A percentile compares a stretch with the other conserved stretches of the same genome.
These are phyloP conservation scores for Diaphora mendica DNA, from an alignment of 2,888 invertebrate genomes.

Conservation along the genomic window DNA sequence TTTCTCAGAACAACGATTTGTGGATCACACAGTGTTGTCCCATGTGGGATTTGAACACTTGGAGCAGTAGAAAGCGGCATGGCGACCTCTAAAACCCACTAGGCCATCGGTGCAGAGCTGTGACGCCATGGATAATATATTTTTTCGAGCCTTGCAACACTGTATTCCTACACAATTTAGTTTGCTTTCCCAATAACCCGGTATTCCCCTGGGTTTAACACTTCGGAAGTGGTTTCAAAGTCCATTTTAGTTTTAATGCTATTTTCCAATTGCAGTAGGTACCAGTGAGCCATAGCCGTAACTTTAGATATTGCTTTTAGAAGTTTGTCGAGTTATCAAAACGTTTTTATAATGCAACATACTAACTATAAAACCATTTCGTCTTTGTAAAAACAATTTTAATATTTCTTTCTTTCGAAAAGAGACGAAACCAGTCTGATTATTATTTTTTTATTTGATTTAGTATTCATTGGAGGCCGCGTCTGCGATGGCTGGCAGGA, in stretches of 20 bases:
- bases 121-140: not conserved
- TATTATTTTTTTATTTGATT: too few relatives aligned
- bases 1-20: too few relatives aligned
- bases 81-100: too few relatives aligned
- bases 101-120: too few relatives aligned
- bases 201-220: conserved; percentile 41
- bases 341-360: not conserved
- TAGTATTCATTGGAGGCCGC: too few relatives aligned
- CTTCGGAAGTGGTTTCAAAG: conserved; percentile 54
- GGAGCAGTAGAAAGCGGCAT: too few relatives aligned
- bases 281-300: conserved; percentile 32
- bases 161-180: conserved; percentile 15
- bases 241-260: conserved; percentile 69
- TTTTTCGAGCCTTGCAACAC: not conserved
- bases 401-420: too few relatives aligned
- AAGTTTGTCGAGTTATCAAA: conserved; percentile 35
- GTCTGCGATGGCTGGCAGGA: too few relatives aligned
- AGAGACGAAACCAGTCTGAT: too few relatives aligned
- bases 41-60: too few relatives aligned
- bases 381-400: too few relatives aligned
- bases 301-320: conserved; percentile 55
- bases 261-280: conserved; percentile 65
- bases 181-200: conserved; percentile 18
- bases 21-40: too few relatives aligned
- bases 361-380: not conserved